Evolutionary conservation across 1,140 invertebrate species (phyloP), one percentile per base, ranked within the genome.

Genomic region (Drosophila nasuta): DNA sequence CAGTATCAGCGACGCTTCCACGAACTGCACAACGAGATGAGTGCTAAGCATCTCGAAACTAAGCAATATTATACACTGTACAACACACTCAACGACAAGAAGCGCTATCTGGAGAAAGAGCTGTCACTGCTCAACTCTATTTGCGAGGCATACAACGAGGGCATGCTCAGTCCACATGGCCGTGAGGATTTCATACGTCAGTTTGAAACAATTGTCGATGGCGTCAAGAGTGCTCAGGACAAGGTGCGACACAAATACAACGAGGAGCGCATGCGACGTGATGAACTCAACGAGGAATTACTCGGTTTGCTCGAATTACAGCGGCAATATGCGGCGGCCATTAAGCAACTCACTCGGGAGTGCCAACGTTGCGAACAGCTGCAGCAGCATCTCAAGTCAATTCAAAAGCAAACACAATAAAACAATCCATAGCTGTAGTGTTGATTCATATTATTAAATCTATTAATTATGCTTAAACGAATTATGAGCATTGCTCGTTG

Each of bases 1-100:
- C 98, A 99, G 91, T 99, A 99, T 93, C 98, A 99, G 91, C 95
- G 97, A 82, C 94, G 98, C 79, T 99, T 99, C 93, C 94, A 99
- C 75, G 98, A 99, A 93, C 94, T 99, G 1, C 98, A 99, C 92
- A 98, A 98, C 94, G 98, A 98, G 96, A 96, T 99, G 91, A 96
- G 97, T 68, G 96, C 96, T 28, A 99, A 98, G 86, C 98, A 99
- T 87, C 96, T 97, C 91, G 98, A 99, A 94, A 99, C 98, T 0
- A 99, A 99, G 93, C 97, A 99, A 93, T 98, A 98, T 94, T 99
- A 98, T 91, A 98, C 97, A 30, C 94, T 99, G 59, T 98, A 98
- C 92, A 99, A 99, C 93, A 98, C 97, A 4, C 93, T 99, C n/a
- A 96, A 98, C 92, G 98, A 99, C 93, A 97, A 97, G 3, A 97